A percentile compares a stretch with the other conserved stretches of the same genome.
phyloP scores from a whole-genome alignment of 1,140 invertebrate genomes.

The Homarus americanus region DNA sequence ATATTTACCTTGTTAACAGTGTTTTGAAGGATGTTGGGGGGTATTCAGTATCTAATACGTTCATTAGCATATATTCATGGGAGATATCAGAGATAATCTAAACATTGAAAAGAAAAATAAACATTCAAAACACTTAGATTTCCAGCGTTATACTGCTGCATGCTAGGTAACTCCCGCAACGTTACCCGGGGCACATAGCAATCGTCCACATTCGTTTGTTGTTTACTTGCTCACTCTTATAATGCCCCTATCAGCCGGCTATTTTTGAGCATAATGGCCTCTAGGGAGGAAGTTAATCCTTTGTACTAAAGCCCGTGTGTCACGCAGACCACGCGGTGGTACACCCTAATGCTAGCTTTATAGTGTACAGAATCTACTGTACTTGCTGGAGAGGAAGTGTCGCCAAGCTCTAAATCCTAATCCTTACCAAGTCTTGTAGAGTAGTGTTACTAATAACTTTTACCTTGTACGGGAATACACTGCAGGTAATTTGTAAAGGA shows the following conservation, averaged over 20 bases:
- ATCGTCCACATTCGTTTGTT: neutral
- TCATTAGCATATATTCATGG: neutral
- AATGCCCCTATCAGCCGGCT: neutral
- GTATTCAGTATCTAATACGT: neutral
- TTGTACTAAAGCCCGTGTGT: slow-evolving; percentile 2
- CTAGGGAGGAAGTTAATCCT: slow-evolving; percentile 15
- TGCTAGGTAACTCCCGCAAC: slow-evolving; percentile 25
- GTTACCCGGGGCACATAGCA: neutral
- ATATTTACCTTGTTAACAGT: neutral
- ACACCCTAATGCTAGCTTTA: neutral
- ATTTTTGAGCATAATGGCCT: neutral
- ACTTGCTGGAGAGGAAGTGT: neutral
- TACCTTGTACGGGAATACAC: no score
- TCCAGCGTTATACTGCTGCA: slow-evolving; percentile 34
- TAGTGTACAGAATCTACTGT: neutral
- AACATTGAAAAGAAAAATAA: slow-evolving; percentile 11
- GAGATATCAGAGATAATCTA: neutral
- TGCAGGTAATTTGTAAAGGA: no score
- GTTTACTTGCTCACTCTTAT: neutral
- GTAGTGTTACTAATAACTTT: neutral
- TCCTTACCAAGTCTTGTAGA: neutral
- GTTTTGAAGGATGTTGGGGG: neutral
- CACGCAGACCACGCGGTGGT: slow-evolving; percentile 14
- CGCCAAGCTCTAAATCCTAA: neutral
- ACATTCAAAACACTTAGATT: slow-evolving; percentile 49